Conservation (phyloP, 2,888 invertebrate species). For the Strigamia transsilvanica region DNA sequence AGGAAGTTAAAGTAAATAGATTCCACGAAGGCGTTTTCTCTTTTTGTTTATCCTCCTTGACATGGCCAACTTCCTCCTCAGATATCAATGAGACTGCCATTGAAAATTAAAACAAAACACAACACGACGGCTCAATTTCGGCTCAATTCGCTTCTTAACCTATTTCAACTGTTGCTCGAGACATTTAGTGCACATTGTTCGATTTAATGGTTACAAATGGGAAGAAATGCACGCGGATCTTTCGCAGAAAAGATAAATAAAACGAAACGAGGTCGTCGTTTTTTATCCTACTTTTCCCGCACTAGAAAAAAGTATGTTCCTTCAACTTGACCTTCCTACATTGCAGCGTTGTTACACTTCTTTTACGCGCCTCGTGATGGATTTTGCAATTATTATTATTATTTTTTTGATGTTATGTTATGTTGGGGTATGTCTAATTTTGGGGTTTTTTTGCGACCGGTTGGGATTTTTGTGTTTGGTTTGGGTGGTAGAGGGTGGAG, state of each 20-base stretch:
- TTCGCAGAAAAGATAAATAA: neutral
- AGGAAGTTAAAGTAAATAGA: constrained; percentile 40
- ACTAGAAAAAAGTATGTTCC: constrained; percentile 36
- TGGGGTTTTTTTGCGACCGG: neutral
- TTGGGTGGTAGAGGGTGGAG: neutral
- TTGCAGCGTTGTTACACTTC: neutral
- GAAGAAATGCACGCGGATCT: constrained; percentile 17
- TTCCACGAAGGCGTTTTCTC: constrained; percentile 44
- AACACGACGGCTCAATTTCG: neutral
- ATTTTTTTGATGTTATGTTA: too few relatives aligned
- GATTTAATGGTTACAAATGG: neutral
- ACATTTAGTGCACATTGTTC: neutral
- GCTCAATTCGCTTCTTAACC: too few relatives aligned
- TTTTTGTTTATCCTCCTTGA: constrained; percentile 42
- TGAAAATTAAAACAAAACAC: constrained; percentile 35
- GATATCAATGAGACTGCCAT: constrained; percentile 36
- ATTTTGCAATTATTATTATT: too few relatives aligned
- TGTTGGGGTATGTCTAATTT: neutral
- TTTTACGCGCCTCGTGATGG: neutral
- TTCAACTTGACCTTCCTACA: constrained; percentile 36
- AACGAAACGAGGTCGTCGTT: constrained; percentile 34
- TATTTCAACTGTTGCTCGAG: neutral
- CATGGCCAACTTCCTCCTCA: constrained; percentile 42
- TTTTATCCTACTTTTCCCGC: constrained; percentile 39
- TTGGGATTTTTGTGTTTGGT: neutral